Conservation (phyloP, 30 jellyfish, hydroid and myxozoan genomes). For the Chironex yamaguchii region DNA sequence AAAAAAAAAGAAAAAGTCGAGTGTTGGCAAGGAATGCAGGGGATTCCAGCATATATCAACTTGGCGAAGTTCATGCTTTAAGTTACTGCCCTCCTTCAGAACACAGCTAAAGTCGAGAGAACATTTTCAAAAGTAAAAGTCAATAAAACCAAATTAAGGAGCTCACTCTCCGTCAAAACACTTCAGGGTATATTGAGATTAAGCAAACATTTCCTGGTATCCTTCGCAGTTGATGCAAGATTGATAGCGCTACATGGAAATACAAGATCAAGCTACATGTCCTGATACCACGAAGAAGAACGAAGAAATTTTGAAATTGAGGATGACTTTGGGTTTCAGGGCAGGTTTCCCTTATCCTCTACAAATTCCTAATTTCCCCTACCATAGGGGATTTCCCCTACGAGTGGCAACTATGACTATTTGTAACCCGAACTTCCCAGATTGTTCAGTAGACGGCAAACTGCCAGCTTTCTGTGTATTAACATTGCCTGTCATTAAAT, state of each 20-base stretch:
- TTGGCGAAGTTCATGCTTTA: too few species aligned
- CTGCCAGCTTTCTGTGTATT: too few species aligned
- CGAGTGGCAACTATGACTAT: too few species aligned
- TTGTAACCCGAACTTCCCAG: too few species aligned
- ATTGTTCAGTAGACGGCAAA: too few species aligned
- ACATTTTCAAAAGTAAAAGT: slow-evolving; percentile 12
- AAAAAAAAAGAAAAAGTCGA: slow-evolving; percentile 16
- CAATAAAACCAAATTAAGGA: slow-evolving; percentile 21
- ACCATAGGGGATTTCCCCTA: too few species aligned
- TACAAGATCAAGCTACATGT: slow-evolving; percentile 39
- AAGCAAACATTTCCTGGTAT: slow-evolving; percentile 31
- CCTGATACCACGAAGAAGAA: slow-evolving; percentile 21
- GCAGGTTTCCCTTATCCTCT: neutral
- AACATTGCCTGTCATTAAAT: too few species aligned
- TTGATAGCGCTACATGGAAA: slow-evolving; percentile 47
- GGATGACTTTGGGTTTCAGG: slow-evolving; percentile 15
- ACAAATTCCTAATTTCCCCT: neutral
- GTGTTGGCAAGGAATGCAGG: too few species aligned
- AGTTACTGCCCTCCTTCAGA: neutral
- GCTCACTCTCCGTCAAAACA: slow-evolving; percentile 48
- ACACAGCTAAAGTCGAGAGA: neutral
- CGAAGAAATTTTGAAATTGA: slow-evolving; percentile 5
- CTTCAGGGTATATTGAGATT: slow-evolving; percentile 43
- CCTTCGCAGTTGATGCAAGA: slow-evolving; percentile 46
- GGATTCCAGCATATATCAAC: too few species aligned